Conservation (phyloP, 2,888 invertebrate genomes). For the Amphiduros pacificus region DNA sequence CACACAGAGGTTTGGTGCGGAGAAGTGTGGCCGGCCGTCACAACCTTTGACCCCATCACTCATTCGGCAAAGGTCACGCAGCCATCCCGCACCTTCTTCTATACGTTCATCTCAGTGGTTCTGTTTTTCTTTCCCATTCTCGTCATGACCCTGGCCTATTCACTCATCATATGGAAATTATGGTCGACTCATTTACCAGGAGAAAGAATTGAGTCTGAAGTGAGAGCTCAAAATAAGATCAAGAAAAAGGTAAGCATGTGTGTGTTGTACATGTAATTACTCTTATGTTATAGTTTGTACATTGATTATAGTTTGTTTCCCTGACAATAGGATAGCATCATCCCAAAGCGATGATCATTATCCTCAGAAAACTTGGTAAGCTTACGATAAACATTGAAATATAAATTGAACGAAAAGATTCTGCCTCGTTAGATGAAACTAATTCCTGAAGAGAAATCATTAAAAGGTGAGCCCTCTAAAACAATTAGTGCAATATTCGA, state of each 20-base stretch:
- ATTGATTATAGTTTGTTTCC: too few species aligned
- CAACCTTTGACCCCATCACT: conserved; percentile 17
- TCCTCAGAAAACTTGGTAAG: too few species aligned
- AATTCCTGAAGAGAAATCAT: too few species aligned
- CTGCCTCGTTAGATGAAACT: too few species aligned
- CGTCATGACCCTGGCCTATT: conserved; percentile 74
- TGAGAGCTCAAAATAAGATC: conserved; percentile 47
- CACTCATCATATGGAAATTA: conserved; percentile 73
- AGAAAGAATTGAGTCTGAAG: conserved; percentile 51
- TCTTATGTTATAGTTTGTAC: too few species aligned
- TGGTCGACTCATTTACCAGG: conserved; percentile 58
- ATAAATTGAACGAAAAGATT: too few species aligned
- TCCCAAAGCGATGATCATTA: too few species aligned
- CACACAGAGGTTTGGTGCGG: conserved; percentile 76
- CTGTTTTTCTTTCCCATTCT: conserved; percentile 78
- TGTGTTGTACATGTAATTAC: too few species aligned
- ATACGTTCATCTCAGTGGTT: conserved; percentile 75
- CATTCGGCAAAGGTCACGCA: conserved; percentile 20
- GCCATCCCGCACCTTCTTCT: conserved; percentile 71
- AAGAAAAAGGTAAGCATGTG: conserved; percentile 55
- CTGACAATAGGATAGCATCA: too few species aligned
- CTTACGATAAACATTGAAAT: too few species aligned
- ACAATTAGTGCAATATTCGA: too few species aligned
- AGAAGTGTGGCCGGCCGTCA: conserved; percentile 61
- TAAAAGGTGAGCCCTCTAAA: too few species aligned